Evolutionary conservation across 2,888 invertebrate species (phyloP).

Genomic region (Leptopilina syphax): DNA sequence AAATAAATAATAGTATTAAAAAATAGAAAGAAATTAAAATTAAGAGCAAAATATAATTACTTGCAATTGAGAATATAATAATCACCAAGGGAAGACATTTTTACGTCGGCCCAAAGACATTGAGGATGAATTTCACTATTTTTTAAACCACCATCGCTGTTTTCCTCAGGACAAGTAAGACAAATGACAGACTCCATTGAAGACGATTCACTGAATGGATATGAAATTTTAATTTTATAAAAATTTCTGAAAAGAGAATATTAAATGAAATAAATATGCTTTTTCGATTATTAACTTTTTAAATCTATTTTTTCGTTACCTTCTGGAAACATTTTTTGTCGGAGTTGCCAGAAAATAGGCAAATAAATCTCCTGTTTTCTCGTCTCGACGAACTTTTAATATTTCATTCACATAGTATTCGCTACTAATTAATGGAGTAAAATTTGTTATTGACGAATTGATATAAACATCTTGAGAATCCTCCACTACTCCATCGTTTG

Average conservation of each 20-base stretch:
- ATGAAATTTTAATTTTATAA: constrained; percentile 39
- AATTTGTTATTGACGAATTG: background rate
- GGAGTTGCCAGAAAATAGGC: constrained; percentile 47
- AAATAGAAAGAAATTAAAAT: background rate
- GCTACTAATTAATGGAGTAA: background rate
- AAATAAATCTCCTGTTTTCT: background rate
- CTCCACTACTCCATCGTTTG: background rate
- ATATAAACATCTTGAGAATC: constrained; percentile 3
- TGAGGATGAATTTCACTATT: constrained; percentile 36
- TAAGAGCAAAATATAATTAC: constrained; percentile 18
- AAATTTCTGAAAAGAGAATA: constrained; percentile 37
- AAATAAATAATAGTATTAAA: background rate
- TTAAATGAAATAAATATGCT: background rate
- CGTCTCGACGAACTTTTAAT: constrained; percentile 10
- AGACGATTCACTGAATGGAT: constrained; percentile 29
- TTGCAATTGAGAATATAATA: constrained; percentile 49
- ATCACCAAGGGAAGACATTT: constrained; percentile 33
- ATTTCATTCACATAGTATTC: constrained; percentile 1
- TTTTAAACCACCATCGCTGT: background rate
- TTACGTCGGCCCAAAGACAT: constrained; percentile 44
- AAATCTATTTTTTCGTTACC: background rate
- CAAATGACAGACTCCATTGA: constrained; percentile 42
- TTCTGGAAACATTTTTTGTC: constrained; percentile 17
- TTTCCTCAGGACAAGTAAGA: constrained; percentile 41
- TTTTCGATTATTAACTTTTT: background rate